Conservation (phyloP, 2,888 invertebrate species). For the Stenodema calcarata region DNA sequence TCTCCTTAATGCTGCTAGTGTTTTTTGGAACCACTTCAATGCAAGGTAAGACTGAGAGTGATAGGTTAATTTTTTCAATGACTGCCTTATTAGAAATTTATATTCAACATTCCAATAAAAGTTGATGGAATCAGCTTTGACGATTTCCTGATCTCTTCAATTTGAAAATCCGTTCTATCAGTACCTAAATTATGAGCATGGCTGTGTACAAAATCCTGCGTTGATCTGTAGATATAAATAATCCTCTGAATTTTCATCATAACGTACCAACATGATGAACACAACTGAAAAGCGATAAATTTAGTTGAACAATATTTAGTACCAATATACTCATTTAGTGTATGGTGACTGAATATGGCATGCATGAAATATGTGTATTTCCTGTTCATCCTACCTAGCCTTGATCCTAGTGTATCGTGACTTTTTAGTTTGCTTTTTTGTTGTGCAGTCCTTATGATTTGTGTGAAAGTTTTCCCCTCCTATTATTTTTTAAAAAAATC, state of each 20-base stretch:
- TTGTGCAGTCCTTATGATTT: conserved; percentile 11
- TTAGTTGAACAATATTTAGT: neutral
- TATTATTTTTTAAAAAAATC: neutral
- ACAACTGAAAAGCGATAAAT: neutral
- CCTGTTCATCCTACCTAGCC: conserved; percentile 51
- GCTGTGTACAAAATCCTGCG: conserved; percentile 19
- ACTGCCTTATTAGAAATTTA: conserved; percentile 24
- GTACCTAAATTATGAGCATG: conserved; percentile 11
- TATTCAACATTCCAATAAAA: neutral
- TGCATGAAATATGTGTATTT: conserved; percentile 49
- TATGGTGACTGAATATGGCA: conserved; percentile 23
- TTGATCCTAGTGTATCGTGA: conserved; percentile 58
- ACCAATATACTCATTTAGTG: neutral
- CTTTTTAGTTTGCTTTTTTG: conserved; percentile 56
- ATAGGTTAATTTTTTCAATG: conserved; percentile 46
- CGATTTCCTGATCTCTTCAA: neutral
- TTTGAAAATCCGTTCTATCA: neutral
- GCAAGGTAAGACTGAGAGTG: conserved; percentile 81
- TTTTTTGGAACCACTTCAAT: conserved; percentile 99
- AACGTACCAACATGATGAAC: neutral
- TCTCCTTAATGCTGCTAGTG: conserved; percentile 67
- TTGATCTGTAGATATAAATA: conserved; percentile 4
- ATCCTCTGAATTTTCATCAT: neutral
- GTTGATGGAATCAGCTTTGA: neutral
- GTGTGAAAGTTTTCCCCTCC: conserved; percentile 32